Conservation (phyloP, 2,797 vertebrate species). For the Pangasius mekongensis region DNA sequence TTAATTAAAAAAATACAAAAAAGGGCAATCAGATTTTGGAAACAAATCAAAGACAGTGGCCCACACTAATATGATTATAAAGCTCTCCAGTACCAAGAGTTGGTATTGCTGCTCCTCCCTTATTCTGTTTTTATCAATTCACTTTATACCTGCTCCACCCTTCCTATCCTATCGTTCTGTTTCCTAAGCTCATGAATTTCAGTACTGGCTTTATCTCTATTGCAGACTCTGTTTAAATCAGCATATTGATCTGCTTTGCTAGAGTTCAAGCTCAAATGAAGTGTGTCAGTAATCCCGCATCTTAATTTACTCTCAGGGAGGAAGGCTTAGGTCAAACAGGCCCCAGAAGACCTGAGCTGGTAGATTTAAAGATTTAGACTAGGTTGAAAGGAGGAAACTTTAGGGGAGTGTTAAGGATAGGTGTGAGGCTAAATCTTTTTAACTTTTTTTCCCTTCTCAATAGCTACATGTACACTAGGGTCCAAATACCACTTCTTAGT, state of each 20-base stretch:
- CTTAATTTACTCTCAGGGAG: constrained; percentile 17
- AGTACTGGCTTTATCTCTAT: not conserved
- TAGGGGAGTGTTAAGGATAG: not conserved
- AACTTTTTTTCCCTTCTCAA: not conserved
- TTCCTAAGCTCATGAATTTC: constrained; percentile 8
- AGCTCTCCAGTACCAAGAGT: not conserved
- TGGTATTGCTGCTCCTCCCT: not conserved
- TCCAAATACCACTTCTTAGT: not conserved
- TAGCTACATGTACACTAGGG: too few relatives aligned
- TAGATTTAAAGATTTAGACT: constrained; percentile 15
- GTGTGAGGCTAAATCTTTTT: not conserved
- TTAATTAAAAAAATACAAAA: not conserved
- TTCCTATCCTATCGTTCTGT: not conserved
- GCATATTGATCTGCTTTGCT: not conserved
- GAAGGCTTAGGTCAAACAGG: constrained; percentile 5
- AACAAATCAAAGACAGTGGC: not conserved
- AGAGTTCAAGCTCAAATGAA: constrained; percentile 17
- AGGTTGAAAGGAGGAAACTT: constrained; percentile 6
- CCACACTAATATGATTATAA: not conserved
- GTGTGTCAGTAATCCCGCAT: constrained; percentile 14
- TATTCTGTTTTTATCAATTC: not conserved
- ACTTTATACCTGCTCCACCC: not conserved
- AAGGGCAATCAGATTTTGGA: not conserved
- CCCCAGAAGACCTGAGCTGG: not conserved
- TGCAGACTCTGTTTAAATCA: constrained; percentile 5